phyloP scores from a whole-genome alignment of 92 coral and sea anemone species.

The Meandrina meandrites region DNA sequence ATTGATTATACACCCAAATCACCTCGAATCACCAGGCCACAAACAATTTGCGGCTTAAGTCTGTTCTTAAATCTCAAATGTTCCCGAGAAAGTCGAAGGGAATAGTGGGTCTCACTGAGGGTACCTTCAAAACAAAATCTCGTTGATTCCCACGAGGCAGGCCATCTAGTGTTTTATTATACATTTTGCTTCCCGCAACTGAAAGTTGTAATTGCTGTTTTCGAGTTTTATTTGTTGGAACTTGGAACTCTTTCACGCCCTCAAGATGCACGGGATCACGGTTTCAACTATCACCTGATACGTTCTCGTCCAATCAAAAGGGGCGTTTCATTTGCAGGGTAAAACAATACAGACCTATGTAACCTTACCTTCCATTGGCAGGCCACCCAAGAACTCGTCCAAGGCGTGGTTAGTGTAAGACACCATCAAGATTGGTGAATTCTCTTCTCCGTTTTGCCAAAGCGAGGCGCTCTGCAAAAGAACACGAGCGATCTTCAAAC shows the following conservation, averaged over 20 bases:
- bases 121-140: too few species aligned
- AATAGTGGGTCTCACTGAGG: too few species aligned
- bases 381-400: slow-evolving; percentile 84
- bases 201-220: not conserved
- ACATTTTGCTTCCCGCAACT: not conserved
- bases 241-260: not conserved
- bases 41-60: too few species aligned
- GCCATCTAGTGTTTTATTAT: not conserved
- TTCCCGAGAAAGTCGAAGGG: too few species aligned
- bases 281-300: not conserved
- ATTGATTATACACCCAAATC: too few species aligned
- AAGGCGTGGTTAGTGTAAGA: slow-evolving; percentile 91
- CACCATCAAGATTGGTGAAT: slow-evolving; percentile 80
- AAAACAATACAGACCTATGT: not conserved
- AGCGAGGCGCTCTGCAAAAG: slow-evolving; percentile 56
- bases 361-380: slow-evolving; percentile 31
- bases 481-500: slow-evolving; percentile 81
- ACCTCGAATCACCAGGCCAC: too few species aligned
- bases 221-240: not conserved
- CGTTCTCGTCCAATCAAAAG: not conserved
- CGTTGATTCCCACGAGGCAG: not conserved
- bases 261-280: not conserved
- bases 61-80: too few species aligned
- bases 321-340: not conserved
- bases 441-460: slow-evolving; percentile 41